Conservation (phyloP, 1,140 invertebrate genomes). For the Drosophila parvula region DNA sequence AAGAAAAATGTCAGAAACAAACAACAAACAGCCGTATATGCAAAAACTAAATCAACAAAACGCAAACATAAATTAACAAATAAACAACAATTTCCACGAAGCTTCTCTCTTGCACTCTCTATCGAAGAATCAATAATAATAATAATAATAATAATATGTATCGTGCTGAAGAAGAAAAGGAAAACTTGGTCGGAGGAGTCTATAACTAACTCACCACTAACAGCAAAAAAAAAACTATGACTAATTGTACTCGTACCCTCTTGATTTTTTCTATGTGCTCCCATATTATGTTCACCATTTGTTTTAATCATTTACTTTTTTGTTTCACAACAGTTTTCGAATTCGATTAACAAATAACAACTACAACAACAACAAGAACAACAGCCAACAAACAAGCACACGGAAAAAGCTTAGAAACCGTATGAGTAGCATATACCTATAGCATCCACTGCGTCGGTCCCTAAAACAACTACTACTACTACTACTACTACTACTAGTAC, state of each 20-base stretch:
- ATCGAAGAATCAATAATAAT: constrained; percentile 18
- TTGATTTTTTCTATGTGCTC: constrained; percentile 16
- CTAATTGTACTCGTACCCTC: constrained; percentile 16
- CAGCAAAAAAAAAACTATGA: constrained; percentile 7
- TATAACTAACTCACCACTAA: constrained; percentile 37
- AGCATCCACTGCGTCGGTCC: constrained; percentile 32
- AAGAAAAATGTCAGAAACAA: constrained; percentile 5
- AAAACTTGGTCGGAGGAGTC: constrained; percentile 27
- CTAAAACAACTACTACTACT: constrained; percentile 27
- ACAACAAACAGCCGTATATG: constrained; percentile 1
- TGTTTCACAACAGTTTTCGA: constrained; percentile 41
- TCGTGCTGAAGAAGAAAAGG: constrained; percentile 22
- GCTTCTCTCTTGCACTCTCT: constrained; percentile 46
- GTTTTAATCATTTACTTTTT: constrained; percentile 36
- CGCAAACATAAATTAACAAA: constrained; percentile 42
- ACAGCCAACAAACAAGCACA: constrained; percentile 55
- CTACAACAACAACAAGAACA: constrained; percentile 38
- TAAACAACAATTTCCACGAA: constrained; percentile 40
- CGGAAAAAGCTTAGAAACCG: constrained; percentile 38
- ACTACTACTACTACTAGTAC: constrained; percentile 24
- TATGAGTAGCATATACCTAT: constrained; percentile 43
- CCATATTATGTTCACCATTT: constrained; percentile 1
- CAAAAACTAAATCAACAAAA: constrained; percentile 39
- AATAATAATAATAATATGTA: constrained; percentile 10
- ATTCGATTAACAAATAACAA: constrained; percentile 50